Conservation (phyloP, 2,888 invertebrate species). For the Lycia hirtaria region DNA sequence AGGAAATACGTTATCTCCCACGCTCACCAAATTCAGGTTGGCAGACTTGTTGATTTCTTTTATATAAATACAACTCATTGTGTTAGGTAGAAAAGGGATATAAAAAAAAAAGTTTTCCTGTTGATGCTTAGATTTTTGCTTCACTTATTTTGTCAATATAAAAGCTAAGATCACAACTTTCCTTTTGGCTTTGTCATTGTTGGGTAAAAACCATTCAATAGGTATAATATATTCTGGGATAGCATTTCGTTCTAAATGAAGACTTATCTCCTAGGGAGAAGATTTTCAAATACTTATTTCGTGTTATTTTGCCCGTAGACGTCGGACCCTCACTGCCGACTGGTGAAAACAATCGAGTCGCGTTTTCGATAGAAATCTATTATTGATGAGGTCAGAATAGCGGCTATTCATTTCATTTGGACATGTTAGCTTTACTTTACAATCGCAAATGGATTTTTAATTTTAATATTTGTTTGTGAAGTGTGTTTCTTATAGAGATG, state of each 20-base stretch:
- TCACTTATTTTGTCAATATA: too few relatives aligned
- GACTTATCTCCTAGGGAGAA: background rate
- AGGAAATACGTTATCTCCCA: too few relatives aligned
- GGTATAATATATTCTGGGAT: too few relatives aligned
- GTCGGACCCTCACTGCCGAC: conserved; percentile 38
- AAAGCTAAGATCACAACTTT: too few relatives aligned
- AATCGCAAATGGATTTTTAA: conserved; percentile 49
- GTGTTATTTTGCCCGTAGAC: conserved; percentile 5
- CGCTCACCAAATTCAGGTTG: too few relatives aligned
- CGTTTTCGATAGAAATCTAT: conserved; percentile 62
- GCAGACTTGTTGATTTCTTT: too few relatives aligned
- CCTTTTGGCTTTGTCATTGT: too few relatives aligned
- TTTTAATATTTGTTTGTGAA: conserved; percentile 40
- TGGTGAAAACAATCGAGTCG: conserved; percentile 57
- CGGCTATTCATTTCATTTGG: conserved; percentile 58
- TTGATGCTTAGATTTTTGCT: too few relatives aligned
- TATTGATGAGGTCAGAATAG: conserved; percentile 67
- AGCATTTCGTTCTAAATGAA: background rate
- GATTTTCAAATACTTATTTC: conserved; percentile 8
- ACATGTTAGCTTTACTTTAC: conserved; percentile 43
- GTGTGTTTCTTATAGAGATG: background rate
- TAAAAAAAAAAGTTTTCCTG: too few relatives aligned
- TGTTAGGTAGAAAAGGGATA: too few relatives aligned
- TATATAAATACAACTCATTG: too few relatives aligned
- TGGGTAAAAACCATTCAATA: too few relatives aligned